Percentiles rank a stretch among this genome's conserved stretches.
Conservation (phyloP, 2,113 vertebrate genomes). For the Chitala chitala region DNA sequence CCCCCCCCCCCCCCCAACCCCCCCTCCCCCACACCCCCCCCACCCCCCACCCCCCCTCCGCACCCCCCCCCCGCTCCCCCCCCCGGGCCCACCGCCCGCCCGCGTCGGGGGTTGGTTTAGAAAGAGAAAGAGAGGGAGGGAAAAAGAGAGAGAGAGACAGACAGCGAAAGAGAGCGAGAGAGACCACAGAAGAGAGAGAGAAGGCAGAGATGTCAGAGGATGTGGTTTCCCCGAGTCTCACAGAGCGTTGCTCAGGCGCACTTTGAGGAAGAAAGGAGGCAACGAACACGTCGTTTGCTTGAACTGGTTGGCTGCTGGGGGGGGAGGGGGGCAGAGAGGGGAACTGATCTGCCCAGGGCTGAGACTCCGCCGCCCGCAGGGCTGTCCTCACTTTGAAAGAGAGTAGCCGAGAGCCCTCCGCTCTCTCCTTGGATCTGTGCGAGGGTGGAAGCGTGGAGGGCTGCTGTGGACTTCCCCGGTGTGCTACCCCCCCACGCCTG, state of each 20-base stretch:
- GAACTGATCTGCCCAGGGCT: conserved; percentile 17
- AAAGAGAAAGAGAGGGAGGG: too few species aligned
- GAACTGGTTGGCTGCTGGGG: conserved; percentile 34
- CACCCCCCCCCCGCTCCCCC: too few species aligned
- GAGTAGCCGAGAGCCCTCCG: not conserved
- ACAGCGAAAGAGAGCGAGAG: conserved; percentile 28
- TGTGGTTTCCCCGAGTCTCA: conserved; percentile 73
- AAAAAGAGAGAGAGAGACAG: conserved; percentile 32
- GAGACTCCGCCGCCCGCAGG: conserved; percentile 5
- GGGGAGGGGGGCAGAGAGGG: conserved; percentile 17
- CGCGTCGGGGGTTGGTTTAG: too few species aligned
- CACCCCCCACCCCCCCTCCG: too few species aligned
- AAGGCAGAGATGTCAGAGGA: conserved; percentile 66
- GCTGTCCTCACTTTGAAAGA: not conserved
- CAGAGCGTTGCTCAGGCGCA: conserved; percentile 60
- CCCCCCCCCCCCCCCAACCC: too few species aligned
- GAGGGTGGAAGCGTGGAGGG: not conserved
- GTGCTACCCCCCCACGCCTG: conserved; percentile 5
- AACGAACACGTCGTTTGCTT: conserved; percentile 36
- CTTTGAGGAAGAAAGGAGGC: conserved; percentile 60
- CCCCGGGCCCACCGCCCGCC: too few species aligned
- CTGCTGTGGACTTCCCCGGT: not conserved
- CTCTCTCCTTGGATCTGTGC: not conserved
- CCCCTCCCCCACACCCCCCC: too few species aligned
- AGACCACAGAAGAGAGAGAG: conserved; percentile 27